phyloP scores from a whole-genome alignment of 2,888 invertebrate species.

The Endotricha flammealis region DNA sequence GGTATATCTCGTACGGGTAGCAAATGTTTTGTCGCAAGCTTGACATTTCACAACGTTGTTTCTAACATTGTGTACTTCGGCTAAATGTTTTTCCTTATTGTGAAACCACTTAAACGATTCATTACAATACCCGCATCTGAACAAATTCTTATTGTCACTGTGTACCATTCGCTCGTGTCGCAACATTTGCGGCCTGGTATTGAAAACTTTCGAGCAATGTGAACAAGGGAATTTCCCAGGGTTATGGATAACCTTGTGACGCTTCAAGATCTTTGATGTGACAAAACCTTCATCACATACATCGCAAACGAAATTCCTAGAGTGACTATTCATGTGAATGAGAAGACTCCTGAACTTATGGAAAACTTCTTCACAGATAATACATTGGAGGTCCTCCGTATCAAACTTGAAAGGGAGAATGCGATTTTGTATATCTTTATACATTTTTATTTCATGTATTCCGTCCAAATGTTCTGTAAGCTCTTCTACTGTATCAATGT shows the following conservation, averaged over 20 bases:
- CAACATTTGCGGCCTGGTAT: conserved; percentile 26
- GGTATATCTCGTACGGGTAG: conserved; percentile 21
- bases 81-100: conserved; percentile 36
- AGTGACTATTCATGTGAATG: conserved; percentile 40
- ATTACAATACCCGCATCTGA: conserved; percentile 32
- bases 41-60: conserved; percentile 42
- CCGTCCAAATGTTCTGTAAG: conserved; percentile 26
- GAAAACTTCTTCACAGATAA: conserved; percentile 26
- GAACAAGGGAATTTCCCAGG: conserved; percentile 29
- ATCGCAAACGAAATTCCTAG: conserved; percentile 33
- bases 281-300: conserved; percentile 31
- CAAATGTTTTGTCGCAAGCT: conserved; percentile 35
- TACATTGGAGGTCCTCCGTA: conserved; percentile 23
- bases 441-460: conserved; percentile 25
- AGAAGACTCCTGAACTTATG: conserved; percentile 30
- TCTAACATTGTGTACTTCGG: conserved; percentile 42
- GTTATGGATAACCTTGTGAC: conserved; percentile 20
- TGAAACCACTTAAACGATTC: conserved; percentile 22
- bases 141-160: conserved; percentile 9
- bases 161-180: conserved; percentile 27
- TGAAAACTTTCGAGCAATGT: conserved; percentile 28
- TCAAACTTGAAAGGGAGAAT: conserved; percentile 44
- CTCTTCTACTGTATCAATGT: conserved; percentile 25
- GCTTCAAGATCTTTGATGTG: conserved; percentile 16
- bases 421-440: conserved; percentile 33